phyloP scores from a whole-genome alignment of 2,888 invertebrate species.

The Philhelius pedissequus region DNA sequence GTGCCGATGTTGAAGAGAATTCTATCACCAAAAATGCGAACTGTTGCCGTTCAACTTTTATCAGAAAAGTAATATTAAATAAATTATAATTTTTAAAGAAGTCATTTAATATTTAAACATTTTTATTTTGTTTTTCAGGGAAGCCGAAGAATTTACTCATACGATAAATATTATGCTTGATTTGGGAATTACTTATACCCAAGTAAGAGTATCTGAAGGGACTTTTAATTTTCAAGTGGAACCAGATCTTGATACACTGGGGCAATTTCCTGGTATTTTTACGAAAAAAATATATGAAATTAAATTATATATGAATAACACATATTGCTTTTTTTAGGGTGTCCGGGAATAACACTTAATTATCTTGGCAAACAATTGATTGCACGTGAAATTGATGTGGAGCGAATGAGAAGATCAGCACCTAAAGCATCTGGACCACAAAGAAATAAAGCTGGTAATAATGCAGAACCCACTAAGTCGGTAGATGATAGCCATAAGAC shows the following conservation, averaged over 20 bases:
- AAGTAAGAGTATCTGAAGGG: slow-evolving; percentile 88
- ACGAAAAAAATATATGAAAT: slow-evolving; percentile 15
- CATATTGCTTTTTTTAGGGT: slow-evolving; percentile 70
- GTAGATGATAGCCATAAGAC: slow-evolving; percentile 18
- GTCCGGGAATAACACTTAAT: slow-evolving; percentile 79
- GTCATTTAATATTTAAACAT: neutral
- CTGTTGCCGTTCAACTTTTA: slow-evolving; percentile 81
- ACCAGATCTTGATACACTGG: slow-evolving; percentile 86
- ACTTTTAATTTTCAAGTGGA: slow-evolving; percentile 86
- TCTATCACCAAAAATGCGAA: slow-evolving; percentile 86
- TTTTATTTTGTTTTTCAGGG: slow-evolving; percentile 70
- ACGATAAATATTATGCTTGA: slow-evolving; percentile 92
- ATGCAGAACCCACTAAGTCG: neutral
- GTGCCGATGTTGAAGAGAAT: slow-evolving; percentile 86
- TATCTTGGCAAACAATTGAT: slow-evolving; percentile 89
- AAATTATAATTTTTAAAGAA: neutral
- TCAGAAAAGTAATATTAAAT: slow-evolving; percentile 74
- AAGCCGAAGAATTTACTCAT: slow-evolving; percentile 82
- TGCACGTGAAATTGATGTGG: slow-evolving; percentile 89
- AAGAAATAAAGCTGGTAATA: neutral
- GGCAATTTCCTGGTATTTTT: slow-evolving; percentile 75
- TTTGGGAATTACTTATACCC: slow-evolving; percentile 91
- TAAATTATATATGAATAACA: slow-evolving; percentile 24
- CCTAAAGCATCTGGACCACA: slow-evolving; percentile 71
- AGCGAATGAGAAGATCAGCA: slow-evolving; percentile 83